phyloP scores from a whole-genome alignment of 2,888 invertebrate genomes.

The Folsomia manolachei region DNA sequence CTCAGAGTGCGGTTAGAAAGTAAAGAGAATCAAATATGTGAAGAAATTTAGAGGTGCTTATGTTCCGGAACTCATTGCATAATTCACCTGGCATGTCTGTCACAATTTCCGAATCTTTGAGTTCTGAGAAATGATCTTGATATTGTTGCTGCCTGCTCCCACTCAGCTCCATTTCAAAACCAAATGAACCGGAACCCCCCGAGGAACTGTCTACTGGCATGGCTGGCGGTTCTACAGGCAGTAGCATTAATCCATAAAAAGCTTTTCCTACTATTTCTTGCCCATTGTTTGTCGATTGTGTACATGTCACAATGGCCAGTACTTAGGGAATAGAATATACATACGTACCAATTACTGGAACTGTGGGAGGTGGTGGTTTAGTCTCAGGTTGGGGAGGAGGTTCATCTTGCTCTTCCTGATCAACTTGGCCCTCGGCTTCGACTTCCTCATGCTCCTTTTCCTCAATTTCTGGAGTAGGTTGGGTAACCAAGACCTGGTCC shows the following conservation, averaged over 20 bases:
- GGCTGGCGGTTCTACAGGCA: background rate
- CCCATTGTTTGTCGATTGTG: background rate
- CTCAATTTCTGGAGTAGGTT: conserved; percentile 58
- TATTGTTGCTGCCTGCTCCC: conserved; percentile 72
- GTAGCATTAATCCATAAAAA: background rate
- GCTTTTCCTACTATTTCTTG: background rate
- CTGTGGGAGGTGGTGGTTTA: background rate
- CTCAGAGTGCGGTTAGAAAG: too few species aligned
- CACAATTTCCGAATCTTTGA: conserved; percentile 23
- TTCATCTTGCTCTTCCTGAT: background rate
- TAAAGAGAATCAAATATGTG: too few species aligned
- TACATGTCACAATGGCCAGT: background rate
- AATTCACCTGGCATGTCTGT: conserved; percentile 47
- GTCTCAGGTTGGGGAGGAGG: too few species aligned
- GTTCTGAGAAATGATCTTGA: conserved; percentile 60
- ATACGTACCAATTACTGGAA: too few species aligned
- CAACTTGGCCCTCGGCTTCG: background rate
- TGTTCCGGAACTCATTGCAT: background rate
- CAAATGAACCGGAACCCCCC: conserved; percentile 52
- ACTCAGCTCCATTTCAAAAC: conserved; percentile 69
- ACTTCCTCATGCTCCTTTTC: background rate
- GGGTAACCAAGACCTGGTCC: conserved; percentile 58
- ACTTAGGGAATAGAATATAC: too few species aligned
- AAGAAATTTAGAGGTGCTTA: background rate
- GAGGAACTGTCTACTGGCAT: conserved; percentile 11